These are phyloP conservation scores for Echinops telfairi DNA, from an alignment of 2,113 vertebrate genomes.

Conservation along the genomic window DNA sequence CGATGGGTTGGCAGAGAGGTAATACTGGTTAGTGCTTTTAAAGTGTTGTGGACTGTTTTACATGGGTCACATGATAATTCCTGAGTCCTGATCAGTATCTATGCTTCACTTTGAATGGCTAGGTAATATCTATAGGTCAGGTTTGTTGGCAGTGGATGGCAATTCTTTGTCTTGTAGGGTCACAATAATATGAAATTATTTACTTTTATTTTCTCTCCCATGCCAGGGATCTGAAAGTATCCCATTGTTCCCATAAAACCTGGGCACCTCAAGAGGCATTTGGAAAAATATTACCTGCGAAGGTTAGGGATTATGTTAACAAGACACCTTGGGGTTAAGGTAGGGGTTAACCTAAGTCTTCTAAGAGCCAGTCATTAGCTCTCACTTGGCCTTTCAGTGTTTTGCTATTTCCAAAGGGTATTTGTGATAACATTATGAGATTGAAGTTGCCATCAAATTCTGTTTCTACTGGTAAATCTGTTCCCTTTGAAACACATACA, in stretches of 20 bases:
- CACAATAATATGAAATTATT: conserved; percentile 1
- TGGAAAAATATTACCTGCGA: neutral
- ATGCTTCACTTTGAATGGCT: conserved; percentile 43
- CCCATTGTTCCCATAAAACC: neutral
- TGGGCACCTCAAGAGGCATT: neutral
- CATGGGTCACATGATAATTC: neutral
- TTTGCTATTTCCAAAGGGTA: too few species aligned
- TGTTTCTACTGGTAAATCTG: too few species aligned
- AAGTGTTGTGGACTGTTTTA: neutral
- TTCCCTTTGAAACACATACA: too few species aligned
- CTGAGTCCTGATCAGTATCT: neutral
- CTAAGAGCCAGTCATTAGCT: too few species aligned
- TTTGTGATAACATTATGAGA: too few species aligned
- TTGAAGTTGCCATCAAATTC: too few species aligned
- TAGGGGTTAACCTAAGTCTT: too few species aligned
- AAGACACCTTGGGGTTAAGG: too few species aligned
- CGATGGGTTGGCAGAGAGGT: too few species aligned
- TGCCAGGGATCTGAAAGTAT: neutral
- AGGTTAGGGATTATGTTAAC: neutral
- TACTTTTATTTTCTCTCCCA: conserved; percentile 39
- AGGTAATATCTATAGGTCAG: neutral
- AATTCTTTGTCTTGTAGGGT: neutral
- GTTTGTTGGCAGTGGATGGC: neutral
- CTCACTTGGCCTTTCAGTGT: too few species aligned
- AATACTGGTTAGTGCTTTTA: conserved; percentile 1